Evolutionary conservation across 2,113 vertebrate species (phyloP).

Genomic region (Stegastes partitus): DNA sequence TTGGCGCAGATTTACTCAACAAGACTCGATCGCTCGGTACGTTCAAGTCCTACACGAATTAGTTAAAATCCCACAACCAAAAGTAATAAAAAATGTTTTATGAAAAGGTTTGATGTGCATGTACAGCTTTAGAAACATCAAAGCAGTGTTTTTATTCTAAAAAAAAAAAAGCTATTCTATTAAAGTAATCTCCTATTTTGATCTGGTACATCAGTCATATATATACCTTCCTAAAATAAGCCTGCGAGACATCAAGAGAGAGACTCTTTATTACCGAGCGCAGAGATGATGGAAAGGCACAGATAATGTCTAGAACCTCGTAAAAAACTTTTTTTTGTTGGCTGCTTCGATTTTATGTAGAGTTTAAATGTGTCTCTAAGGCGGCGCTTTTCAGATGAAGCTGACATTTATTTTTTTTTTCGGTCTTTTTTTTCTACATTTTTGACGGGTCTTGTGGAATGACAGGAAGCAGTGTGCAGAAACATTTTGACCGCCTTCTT

Average conservation of each 20-base stretch:
- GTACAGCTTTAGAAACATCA: not conserved
- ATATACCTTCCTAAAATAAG: slow-evolving; percentile 10
- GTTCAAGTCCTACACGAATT: no score
- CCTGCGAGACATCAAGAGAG: slow-evolving; percentile 16
- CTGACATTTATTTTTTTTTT: not conserved
- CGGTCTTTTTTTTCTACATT: no score
- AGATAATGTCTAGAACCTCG: slow-evolving; percentile 19
- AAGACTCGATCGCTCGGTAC: no score
- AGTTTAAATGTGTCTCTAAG: slow-evolving; percentile 14
- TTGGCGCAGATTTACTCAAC: no score
- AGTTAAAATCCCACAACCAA: not conserved
- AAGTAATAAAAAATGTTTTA: not conserved
- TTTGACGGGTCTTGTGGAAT: not conserved
- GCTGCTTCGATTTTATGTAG: slow-evolving; percentile 30
- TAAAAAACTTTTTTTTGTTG: slow-evolving; percentile 30
- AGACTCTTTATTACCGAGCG: slow-evolving; percentile 4
- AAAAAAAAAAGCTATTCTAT: no score
- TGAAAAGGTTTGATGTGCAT: not conserved
- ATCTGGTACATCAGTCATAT: slow-evolving; percentile 38
- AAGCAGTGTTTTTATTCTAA: no score
- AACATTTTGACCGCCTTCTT: not conserved
- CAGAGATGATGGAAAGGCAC: slow-evolving; percentile 32
- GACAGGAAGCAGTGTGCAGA: not conserved
- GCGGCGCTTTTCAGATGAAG: slow-evolving; percentile 19
- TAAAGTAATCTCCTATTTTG: slow-evolving; percentile 42